These are phyloP conservation scores for Chalcis sispes DNA, from an alignment of 2,888 invertebrate species.

Conservation along the genomic window DNA sequence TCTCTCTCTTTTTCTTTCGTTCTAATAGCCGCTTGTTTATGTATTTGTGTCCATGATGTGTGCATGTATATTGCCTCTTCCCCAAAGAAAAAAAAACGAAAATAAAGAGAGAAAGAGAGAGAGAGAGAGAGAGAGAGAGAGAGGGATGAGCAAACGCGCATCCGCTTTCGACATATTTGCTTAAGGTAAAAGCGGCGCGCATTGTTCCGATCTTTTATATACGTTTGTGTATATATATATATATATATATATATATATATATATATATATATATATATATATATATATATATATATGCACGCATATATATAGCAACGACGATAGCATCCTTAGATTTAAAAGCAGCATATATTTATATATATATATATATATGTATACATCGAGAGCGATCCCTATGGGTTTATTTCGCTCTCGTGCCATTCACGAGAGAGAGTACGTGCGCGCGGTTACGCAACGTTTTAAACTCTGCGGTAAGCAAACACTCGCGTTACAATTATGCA, in stretches of 20 bases:
- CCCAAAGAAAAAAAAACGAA: neutral
- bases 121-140: neutral
- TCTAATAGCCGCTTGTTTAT: slow-evolving; percentile 27
- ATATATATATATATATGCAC: neutral
- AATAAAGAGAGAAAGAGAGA: neutral
- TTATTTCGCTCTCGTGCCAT: slow-evolving; percentile 11
- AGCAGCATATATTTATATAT: neutral
- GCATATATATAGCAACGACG: neutral
- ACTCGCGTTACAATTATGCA: too few species aligned
- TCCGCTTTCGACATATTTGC: slow-evolving; percentile 53
- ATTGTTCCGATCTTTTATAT: slow-evolving; percentile 50
- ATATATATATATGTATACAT: too few species aligned
- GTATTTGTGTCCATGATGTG: neutral
- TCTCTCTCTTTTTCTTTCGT: too few species aligned
- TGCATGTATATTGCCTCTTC: too few species aligned
- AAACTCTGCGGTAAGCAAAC: too few species aligned
- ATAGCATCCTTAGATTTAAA: slow-evolving; percentile 42
- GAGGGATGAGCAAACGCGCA: slow-evolving; percentile 29
- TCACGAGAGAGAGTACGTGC: too few species aligned
- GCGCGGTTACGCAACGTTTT: slow-evolving; percentile 28
- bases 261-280: too few species aligned
- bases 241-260: too few species aligned
- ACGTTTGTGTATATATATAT: neutral
- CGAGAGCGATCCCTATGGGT: neutral
- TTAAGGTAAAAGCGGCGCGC: slow-evolving; percentile 43